Conservation (phyloP, 64 coral and sea anemone genomes). For the Porites australiensis region DNA sequence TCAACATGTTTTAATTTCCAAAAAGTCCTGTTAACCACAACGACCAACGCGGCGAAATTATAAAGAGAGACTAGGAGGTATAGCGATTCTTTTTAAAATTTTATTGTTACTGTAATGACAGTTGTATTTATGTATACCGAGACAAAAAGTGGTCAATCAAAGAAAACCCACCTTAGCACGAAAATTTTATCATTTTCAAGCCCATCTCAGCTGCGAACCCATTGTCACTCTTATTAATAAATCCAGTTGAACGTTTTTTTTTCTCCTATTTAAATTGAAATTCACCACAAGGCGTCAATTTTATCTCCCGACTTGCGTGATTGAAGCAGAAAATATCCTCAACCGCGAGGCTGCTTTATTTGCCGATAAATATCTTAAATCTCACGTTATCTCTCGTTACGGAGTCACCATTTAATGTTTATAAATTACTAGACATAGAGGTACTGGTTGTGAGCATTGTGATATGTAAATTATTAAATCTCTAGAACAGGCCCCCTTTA, state of each 20-base stretch:
- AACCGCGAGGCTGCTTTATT: background rate
- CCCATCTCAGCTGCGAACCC: background rate
- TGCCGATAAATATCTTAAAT: background rate
- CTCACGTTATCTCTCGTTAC: background rate
- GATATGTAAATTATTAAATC: slow-evolving; percentile 10
- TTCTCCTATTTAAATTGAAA: background rate
- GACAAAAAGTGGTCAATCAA: background rate
- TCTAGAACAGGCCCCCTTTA: background rate
- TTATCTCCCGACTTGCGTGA: background rate
- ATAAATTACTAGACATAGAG: background rate
- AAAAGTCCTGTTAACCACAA: no score
- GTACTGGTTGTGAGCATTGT: no score
- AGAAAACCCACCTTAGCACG: background rate
- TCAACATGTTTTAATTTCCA: no score
- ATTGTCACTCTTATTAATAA: background rate
- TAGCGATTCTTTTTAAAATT: no score
- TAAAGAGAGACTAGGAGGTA: no score
- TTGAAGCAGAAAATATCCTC: background rate
- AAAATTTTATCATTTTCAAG: background rate
- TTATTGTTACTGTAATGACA: no score
- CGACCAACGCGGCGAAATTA: no score
- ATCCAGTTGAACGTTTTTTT: no score
- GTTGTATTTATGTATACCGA: no score
- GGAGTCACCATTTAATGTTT: background rate
- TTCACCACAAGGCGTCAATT: background rate